Evolutionary conservation across 2,113 vertebrate species (phyloP).

Genomic region (Cinclus mexicanus): DNA sequence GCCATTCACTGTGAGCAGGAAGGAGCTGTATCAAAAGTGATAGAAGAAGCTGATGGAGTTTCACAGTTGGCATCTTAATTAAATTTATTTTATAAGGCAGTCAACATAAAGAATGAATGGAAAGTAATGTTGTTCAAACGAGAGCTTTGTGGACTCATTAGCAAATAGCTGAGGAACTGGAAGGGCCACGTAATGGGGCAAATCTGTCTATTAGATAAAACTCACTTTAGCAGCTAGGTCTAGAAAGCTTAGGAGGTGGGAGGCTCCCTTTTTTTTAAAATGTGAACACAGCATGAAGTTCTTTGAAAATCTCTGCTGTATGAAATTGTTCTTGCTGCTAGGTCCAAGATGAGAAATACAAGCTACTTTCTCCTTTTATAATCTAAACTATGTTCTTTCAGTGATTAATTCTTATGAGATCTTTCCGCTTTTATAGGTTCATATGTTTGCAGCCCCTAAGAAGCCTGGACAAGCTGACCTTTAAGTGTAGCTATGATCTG

Average conservation of each 20-base stretch:
- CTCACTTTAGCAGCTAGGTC: not conserved
- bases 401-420: not conserved
- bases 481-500: not conserved
- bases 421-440: not conserved
- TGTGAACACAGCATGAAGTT: not conserved
- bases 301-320: not conserved
- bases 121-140: not conserved
- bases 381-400: not conserved
- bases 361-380: not conserved
- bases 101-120: not conserved
- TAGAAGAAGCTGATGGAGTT: not conserved
- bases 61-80: not conserved
- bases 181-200: not conserved
- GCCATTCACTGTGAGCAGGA: not conserved
- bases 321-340: not conserved
- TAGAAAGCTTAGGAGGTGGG: not conserved
- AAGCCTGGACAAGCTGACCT: not conserved
- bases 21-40: not conserved
- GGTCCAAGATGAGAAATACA: not conserved
- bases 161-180: not conserved
- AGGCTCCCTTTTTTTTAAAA: not conserved
- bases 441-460: not conserved
- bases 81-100: not conserved
- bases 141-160: not conserved
- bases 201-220: not conserved